A percentile compares a stretch with the other conserved stretches of the same genome.
These are phyloP conservation scores for Strongylocentrotus purpuratus DNA, from an alignment of 35 echinoderm and acorn worm species.

Conservation along the genomic window DNA sequence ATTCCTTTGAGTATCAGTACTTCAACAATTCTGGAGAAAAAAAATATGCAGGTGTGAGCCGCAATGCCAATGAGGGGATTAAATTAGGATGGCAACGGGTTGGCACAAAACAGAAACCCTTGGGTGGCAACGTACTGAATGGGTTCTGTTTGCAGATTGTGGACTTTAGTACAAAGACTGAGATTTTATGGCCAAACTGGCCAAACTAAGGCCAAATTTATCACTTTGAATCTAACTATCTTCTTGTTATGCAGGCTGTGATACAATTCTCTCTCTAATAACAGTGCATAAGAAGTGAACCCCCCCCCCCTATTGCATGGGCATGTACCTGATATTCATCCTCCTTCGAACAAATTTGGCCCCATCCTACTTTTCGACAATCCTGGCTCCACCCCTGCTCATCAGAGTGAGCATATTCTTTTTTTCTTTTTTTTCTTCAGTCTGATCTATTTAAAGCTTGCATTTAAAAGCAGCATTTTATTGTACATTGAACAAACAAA, in stretches of 20 bases:
- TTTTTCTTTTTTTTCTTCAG: no score
- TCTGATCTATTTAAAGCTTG: no score
- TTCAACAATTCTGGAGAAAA: background rate
- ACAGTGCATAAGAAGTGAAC: background rate
- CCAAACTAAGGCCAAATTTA: background rate
- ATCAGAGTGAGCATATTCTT: no score
- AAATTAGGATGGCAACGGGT: background rate
- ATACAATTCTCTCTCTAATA: background rate
- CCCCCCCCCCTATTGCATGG: no score
- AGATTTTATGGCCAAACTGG: background rate
- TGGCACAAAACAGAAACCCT: background rate
- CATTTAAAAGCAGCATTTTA: no score
- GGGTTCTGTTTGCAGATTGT: background rate
- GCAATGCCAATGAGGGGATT: background rate
- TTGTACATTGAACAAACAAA: no score
- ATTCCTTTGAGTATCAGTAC: background rate
- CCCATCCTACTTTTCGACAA: no score
- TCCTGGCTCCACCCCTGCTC: no score
- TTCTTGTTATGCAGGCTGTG: background rate
- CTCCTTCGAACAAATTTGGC: background rate
- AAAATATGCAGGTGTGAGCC: background rate
- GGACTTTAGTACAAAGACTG: background rate
- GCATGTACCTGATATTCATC: no score
- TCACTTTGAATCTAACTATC: background rate
- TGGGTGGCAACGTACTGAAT: slow-evolving; percentile 21